Base-by-base conservation (phyloP, 2,888 invertebrate genomes). In the Dioctria rufipes region DNA sequence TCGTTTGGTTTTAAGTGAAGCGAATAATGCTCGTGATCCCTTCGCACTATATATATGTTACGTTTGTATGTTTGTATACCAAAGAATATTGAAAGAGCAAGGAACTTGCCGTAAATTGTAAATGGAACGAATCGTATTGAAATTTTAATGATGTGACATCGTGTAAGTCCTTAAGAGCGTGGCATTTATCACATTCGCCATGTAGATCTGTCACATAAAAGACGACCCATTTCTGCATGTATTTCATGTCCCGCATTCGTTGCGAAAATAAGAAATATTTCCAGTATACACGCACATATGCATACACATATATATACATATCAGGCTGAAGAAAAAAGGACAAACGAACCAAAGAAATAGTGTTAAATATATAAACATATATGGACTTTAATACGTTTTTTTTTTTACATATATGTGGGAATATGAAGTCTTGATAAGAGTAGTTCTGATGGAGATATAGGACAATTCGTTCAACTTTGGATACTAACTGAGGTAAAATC, bases 1-100 rank as follows among this genome's bases (percentile, higher is more conserved):
- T 75, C 75, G 60, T 75, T 75, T 75, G 75, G 75, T 75, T 75
- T 75, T 75, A 61, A 75, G 75, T 75, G 75, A 75, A 75, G 75
- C 75, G 75, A 60, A 75, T 75, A 75, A 75, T 75, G 75, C 58
- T 61, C 61, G 46, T 75, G 75, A 75, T 75, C 58, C 61, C 46
- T 25, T 25, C 25, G 25, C 25, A 25, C 25, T 25, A 25, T 25
- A 25, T 25, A 25, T 25, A 25, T 25, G n/a, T n/a, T n/a, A n/a
- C n/a, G n/a, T n/a, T n/a, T n/a, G 25, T 25, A 25, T 2, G 25
- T 25, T 25, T 25, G 43, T 60, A 75, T 75, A 43, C 43, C 60
- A 46, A 43, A 39, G 60, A 60, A 75, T 75, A 75, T 75, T 75
- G 75, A 75, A 75, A 42, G 75, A 75, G 25, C 25, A 2, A 25